A percentile compares a stretch with the other conserved stretches of the same genome.
phyloP scores from a whole-genome alignment of 2,797 vertebrate species.

The Sebastes iracundus region DNA sequence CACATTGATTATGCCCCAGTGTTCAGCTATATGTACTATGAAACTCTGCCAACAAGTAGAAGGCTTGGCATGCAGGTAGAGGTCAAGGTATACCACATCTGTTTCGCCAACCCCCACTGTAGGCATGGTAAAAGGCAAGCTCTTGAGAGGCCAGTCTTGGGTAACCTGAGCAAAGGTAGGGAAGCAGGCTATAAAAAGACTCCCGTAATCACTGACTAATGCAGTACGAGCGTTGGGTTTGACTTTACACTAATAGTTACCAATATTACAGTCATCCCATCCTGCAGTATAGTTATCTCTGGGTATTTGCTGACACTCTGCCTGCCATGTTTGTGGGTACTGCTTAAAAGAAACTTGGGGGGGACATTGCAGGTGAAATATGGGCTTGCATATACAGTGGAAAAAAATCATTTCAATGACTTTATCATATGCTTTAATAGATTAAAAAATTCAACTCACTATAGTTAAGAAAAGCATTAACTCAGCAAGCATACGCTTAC shows the following conservation, averaged over 20 bases:
- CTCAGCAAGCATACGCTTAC: not conserved
- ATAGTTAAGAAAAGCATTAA: not conserved
- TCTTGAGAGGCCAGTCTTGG: slow-evolving; percentile 82
- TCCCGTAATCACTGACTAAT: slow-evolving; percentile 45
- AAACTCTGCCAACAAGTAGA: slow-evolving; percentile 39
- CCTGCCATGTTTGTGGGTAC: slow-evolving; percentile 70
- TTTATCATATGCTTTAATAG: not conserved
- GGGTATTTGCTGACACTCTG: slow-evolving; percentile 63
- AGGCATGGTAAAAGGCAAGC: slow-evolving; percentile 82
- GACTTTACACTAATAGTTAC: slow-evolving; percentile 70
- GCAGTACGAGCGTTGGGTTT: slow-evolving; percentile 52
- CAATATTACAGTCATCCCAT: slow-evolving; percentile 76
- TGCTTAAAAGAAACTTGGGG: slow-evolving; percentile 64
- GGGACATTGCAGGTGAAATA: slow-evolving; percentile 50
- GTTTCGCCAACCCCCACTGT: slow-evolving; percentile 81
- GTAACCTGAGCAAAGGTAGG: slow-evolving; percentile 85
- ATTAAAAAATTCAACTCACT: slow-evolving; percentile 8
- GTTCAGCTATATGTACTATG: slow-evolving; percentile 1
- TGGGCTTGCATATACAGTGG: slow-evolving; percentile 9
- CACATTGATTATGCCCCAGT: slow-evolving; percentile 18
- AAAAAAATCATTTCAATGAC: not conserved
- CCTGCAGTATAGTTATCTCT: slow-evolving; percentile 67
- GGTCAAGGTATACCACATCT: slow-evolving; percentile 80
- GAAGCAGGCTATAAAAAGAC: slow-evolving; percentile 77
- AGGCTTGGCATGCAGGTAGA: slow-evolving; percentile 78